Base-by-base conservation (phyloP, 2,113 vertebrate species). In the Orcinus orca region DNA sequence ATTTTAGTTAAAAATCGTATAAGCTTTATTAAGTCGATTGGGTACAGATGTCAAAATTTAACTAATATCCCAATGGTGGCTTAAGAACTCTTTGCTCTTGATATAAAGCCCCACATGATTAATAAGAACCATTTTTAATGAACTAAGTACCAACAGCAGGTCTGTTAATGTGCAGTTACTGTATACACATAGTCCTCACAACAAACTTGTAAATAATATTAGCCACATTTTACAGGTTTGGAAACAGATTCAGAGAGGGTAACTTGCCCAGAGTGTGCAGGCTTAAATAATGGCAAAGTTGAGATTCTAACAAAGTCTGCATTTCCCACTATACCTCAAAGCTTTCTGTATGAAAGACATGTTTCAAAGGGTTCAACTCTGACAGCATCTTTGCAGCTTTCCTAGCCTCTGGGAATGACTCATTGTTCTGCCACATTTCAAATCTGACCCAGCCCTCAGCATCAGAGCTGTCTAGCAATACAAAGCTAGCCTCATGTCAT, bases 21-120 rank as follows among this genome's bases (percentile, higher is more conserved):
- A 74, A 91, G 26, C 12, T 58, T 91, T 90, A 92, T 55, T 84
- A 84, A 93, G 18, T 82, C 18, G 1, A 47, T 36, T 38, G 44
- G 65, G 23, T 82, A 88, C 9, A 92, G n/a, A 74, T 71, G 41
- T 20, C 44, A 92, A 88, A 93, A 88, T 90, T 74, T 88, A 92
- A 91, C 86, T 65, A 85, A 38, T 68, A 90, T 84, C 47, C 55
- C 38, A 60, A 70, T 20, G 17, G 33, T 87, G 71, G 33, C 41
- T 83, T 95, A 79, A n/a, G 23, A 70, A 71, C 65, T 95, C 36
- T 96, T 82, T 88, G 31, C 77, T 95, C 14, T 95, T 97, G 67
- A 47, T 82, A 65, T 65, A 41, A 83, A 53, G 60, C 31, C 23
- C 29, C 67, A 86, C 67, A 55, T 89, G 44, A 86, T 71, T 86